Evolutionary conservation across 2,113 vertebrate species (phyloP).

Genomic region (Centropristis striata): DNA sequence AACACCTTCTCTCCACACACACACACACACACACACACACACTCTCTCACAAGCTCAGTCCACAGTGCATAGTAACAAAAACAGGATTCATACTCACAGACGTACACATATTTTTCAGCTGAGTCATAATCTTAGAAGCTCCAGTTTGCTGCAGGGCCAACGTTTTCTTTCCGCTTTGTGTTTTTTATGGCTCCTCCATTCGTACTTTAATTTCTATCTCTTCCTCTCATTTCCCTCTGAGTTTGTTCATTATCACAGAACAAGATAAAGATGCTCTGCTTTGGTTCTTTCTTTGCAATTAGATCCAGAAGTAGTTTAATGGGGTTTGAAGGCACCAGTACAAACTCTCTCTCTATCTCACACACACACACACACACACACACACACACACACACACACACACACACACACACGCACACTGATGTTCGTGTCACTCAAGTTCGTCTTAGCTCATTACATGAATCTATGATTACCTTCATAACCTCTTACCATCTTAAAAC

Average conservation of each 20-base stretch:
- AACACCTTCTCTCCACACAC: conserved; percentile 30
- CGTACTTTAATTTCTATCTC: conserved; percentile 54
- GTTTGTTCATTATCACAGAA: conserved; percentile 63
- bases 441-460: conserved; percentile 50
- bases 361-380: too few relatives aligned
- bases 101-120: conserved; percentile 49
- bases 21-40: conserved; percentile 7
- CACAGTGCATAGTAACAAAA: conserved; percentile 26
- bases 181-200: conserved; percentile 38
- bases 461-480: conserved; percentile 58
- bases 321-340: conserved; percentile 20
- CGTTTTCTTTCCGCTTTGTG: conserved; percentile 29
- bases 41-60: conserved; percentile 9
- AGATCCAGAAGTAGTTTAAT: conserved; percentile 48
- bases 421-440: not conserved
- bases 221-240: conserved; percentile 50
- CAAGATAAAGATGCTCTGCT: conserved; percentile 46
- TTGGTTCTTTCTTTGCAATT: conserved; percentile 50
- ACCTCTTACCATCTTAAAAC: conserved; percentile 46
- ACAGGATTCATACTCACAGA: conserved; percentile 20
- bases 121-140: conserved; percentile 63
- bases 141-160: conserved; percentile 52
- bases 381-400: not conserved
- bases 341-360: too few relatives aligned
- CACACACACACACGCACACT: not conserved